A percentile compares a stretch with the other conserved stretches of the same genome.
These are phyloP conservation scores for Cichlasoma orientale DNA, from an alignment of 2,797 vertebrate species.

Conservation along the genomic window DNA sequence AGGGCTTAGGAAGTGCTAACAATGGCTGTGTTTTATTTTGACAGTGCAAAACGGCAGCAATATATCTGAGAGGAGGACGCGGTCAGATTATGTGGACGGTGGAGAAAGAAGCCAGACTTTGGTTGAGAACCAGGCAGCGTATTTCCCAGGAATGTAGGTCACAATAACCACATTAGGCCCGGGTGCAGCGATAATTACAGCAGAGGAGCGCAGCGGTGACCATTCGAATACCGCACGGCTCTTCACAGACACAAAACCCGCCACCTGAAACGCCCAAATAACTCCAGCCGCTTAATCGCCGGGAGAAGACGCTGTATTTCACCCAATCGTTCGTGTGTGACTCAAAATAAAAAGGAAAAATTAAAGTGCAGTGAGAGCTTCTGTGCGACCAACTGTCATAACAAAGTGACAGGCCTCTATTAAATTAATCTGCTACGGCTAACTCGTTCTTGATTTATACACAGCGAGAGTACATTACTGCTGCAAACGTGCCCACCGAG, in stretches of 20 bases:
- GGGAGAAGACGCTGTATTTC: slow-evolving; percentile 35
- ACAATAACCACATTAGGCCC: slow-evolving; percentile 77
- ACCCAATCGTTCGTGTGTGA: slow-evolving; percentile 27
- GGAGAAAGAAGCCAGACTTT: slow-evolving; percentile 50
- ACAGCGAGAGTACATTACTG: background rate
- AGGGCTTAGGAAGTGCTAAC: slow-evolving; percentile 70
- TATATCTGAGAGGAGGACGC: slow-evolving; percentile 39
- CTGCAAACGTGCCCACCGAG: slow-evolving; percentile 7
- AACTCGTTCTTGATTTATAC: slow-evolving; percentile 46
- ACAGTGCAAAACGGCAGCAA: slow-evolving; percentile 29
- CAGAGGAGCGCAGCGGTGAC: slow-evolving; percentile 43
- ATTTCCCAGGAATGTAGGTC: slow-evolving; percentile 80
- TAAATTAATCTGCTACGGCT: slow-evolving; percentile 45
- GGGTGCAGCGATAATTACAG: slow-evolving; percentile 71
- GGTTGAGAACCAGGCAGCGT: slow-evolving; percentile 47
- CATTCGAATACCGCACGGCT: slow-evolving; percentile 49
- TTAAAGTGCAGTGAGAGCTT: slow-evolving; percentile 44
- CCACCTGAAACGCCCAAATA: slow-evolving; percentile 66
- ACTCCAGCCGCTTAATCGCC: slow-evolving; percentile 50
- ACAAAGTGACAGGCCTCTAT: slow-evolving; percentile 55
- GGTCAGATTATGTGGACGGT: slow-evolving; percentile 53
- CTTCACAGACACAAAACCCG: slow-evolving; percentile 69
- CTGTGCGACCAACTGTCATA: slow-evolving; percentile 53
- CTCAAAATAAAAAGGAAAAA: slow-evolving; percentile 40
- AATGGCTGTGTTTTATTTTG: slow-evolving; percentile 71